phyloP scores from a whole-genome alignment of 2,113 vertebrate species.

The Siniperca knerii region DNA sequence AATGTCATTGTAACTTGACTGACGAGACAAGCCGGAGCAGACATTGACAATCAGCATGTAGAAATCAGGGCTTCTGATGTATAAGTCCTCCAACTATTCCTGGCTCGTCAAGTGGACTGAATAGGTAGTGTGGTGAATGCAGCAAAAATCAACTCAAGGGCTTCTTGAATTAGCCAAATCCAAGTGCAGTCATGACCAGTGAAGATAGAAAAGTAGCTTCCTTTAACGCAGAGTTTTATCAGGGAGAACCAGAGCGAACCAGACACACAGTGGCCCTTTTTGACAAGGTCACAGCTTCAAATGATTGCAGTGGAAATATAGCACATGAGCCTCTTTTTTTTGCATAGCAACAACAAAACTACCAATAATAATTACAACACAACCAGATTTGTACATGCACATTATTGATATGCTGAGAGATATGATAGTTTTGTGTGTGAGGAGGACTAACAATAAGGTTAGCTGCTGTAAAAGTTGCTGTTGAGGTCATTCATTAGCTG shows the following conservation, averaged over 20 bases:
- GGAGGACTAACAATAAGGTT: slow-evolving; percentile 32
- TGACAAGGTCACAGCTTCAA: slow-evolving; percentile 76
- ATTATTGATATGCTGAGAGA: background rate
- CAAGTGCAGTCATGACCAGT: slow-evolving; percentile 17
- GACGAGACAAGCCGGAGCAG: background rate
- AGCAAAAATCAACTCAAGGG: slow-evolving; percentile 56
- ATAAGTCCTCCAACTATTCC: slow-evolving; percentile 57
- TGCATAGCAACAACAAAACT: slow-evolving; percentile 80
- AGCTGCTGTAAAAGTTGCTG: slow-evolving; percentile 45
- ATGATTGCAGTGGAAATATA: slow-evolving; percentile 67
- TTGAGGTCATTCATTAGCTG: slow-evolving; percentile 7
- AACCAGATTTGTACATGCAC: slow-evolving; percentile 8
- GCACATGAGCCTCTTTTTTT: slow-evolving; percentile 66
- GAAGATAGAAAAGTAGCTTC: slow-evolving; percentile 42
- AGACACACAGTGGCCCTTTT: slow-evolving; percentile 49
- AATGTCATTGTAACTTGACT: slow-evolving; percentile 35
- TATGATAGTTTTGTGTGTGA: background rate
- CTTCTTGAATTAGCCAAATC: slow-evolving; percentile 49
- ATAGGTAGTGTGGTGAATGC: slow-evolving; percentile 44
- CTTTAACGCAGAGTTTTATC: slow-evolving; percentile 44
- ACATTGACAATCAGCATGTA: slow-evolving; percentile 35
- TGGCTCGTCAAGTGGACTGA: slow-evolving; percentile 40
- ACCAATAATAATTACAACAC: slow-evolving; percentile 32
- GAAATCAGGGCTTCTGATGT: slow-evolving; percentile 32
- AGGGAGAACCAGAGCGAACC: slow-evolving; percentile 31